Evolutionary conservation across 2,797 vertebrate genomes (phyloP).

Genomic region (Steatocranus sp.): DNA sequence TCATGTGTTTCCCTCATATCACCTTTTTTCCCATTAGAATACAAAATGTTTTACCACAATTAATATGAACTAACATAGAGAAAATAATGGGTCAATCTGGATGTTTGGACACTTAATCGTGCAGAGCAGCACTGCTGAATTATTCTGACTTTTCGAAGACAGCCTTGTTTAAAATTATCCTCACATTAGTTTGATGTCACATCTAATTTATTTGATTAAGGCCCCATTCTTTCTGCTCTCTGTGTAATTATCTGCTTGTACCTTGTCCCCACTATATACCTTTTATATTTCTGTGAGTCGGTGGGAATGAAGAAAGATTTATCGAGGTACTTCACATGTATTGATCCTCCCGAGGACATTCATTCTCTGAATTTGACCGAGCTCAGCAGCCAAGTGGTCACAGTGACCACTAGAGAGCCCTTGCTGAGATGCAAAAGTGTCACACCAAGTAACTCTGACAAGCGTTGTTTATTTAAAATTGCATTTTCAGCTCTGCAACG

Average conservation of each 20-base stretch:
- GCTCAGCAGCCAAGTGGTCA: not conserved
- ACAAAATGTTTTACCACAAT: not conserved
- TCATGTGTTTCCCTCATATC: not conserved
- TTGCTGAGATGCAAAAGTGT: not conserved
- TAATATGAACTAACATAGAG: not conserved
- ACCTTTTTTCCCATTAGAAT: not conserved
- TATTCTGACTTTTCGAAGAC: not conserved
- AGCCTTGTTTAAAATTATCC: not conserved
- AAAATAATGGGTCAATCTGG: not conserved
- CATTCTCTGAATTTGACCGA: not conserved
- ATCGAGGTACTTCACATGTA: not conserved
- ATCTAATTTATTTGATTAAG: not conserved
- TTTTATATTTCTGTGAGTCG: not conserved
- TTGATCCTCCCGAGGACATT: not conserved
- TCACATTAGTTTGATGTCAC: not conserved
- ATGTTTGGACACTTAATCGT: not conserved
- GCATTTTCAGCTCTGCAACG: not conserved
- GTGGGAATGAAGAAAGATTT: not conserved
- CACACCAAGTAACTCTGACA: not conserved
- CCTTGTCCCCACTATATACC: not conserved
- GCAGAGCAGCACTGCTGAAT: not conserved
- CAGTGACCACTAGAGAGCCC: not conserved
- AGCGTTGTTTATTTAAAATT: not conserved
- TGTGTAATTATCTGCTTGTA: not conserved
- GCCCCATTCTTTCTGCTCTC: not conserved